A percentile compares a stretch with the other conserved stretches of the same genome.
phyloP scores from a whole-genome alignment of 2,797 vertebrate genomes.

The Anabacerthia variegaticeps region DNA sequence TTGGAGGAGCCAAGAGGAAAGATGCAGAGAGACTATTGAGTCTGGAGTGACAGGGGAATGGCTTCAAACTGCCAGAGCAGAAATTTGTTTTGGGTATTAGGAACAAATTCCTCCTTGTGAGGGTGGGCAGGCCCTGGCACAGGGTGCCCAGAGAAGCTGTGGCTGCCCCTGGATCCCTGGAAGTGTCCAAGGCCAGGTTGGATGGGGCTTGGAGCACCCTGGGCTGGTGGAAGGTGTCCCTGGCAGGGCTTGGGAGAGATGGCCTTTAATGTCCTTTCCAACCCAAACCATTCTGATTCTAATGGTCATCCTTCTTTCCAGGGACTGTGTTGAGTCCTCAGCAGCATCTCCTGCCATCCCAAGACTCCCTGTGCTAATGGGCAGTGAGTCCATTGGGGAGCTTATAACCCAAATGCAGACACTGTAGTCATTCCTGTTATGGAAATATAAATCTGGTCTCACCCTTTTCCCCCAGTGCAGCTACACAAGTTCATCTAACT shows the following conservation, averaged over 20 bases:
- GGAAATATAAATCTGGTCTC: background rate
- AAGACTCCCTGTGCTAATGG: background rate
- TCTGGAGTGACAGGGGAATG: accelerated
- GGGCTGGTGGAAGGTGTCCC: background rate
- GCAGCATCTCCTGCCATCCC: background rate
- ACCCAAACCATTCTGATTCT: background rate
- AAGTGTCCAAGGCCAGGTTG: background rate
- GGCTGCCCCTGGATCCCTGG: background rate
- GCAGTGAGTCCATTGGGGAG: background rate
- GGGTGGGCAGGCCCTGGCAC: accelerated
- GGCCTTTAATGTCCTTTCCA: accelerated
- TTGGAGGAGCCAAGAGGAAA: accelerated
- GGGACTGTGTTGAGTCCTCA: background rate
- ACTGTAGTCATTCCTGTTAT: accelerated
- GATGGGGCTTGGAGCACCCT: background rate
- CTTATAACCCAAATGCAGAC: background rate
- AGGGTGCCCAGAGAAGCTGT: background rate
- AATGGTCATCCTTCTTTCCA: background rate
- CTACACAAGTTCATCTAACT: background rate
- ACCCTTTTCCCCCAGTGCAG: too few relatives aligned
- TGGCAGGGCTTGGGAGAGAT: background rate
- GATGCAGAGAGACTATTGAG: accelerated
- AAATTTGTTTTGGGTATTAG: accelerated
- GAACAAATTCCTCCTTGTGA: accelerated
- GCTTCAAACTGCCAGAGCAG: accelerated